Base-by-base conservation (phyloP, 1,140 invertebrate genomes). In the Maniola jurtina region DNA sequence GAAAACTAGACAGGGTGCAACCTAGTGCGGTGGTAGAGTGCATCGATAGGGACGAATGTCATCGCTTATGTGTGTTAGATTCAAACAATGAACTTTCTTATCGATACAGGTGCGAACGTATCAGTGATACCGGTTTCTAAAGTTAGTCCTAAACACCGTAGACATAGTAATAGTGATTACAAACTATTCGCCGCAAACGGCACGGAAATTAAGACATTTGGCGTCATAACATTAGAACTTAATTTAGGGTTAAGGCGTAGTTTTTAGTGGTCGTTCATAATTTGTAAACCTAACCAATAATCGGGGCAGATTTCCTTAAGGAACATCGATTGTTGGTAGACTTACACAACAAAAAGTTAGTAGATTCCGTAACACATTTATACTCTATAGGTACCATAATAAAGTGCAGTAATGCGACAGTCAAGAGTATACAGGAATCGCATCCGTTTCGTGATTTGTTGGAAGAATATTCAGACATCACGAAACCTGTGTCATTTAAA, bases 151-250 rank as follows among this genome's bases (percentile, higher is more conserved):
- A 42, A 11, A 42, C 6, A 42, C 6, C 10, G 40, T 42, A 42
- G 11, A 42, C 40, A 42, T 9, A 42, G 40, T 42, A 11, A 3
- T 9, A 42, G 40, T 42, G 40, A 9, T 6, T 42, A 42, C 11
- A 42, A 50, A 50, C 47, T 61, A 7, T 48, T 45, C 59, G 42
- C 42, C 5, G 59, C 59, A 13, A 61, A 61, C 42, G 58, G 42
- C 6, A 34, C 42, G 6, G 36, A 13, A 36, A 61, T 61, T 8
- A 61, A 61, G n/a, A 61, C 59, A 8, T 50, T 45, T 14, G 59
- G 59, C 36, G 25, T 50, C 16, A 35, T 16, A 13, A 48, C 7
- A 6, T 61, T 48, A 61, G 36, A 50, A 61, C 4, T 61, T 15
- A 35, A 50, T 61, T 61, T 61, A 48, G 59, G 45, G 7, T 34